A percentile compares a stretch with the other conserved stretches of the same genome.
Evolutionary conservation across 2,113 vertebrate species (phyloP).

Genomic region (Stictonetta naevosa): DNA sequence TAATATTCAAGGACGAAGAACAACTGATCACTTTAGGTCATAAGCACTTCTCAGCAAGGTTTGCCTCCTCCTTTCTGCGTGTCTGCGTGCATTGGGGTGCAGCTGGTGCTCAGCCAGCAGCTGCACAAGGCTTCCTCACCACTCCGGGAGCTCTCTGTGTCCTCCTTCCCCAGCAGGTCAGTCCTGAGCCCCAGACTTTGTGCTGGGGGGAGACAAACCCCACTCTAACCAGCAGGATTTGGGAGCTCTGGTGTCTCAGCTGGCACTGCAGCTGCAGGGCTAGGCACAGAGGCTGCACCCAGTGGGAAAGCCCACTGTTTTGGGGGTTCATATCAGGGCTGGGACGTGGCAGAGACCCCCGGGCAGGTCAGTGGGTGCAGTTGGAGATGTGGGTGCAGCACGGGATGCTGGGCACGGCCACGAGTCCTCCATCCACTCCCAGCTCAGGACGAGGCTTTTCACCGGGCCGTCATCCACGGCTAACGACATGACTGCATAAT

Average conservation of each 20-base stretch:
- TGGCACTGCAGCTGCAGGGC: neutral
- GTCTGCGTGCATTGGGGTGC: neutral
- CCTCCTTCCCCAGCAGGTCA: neutral
- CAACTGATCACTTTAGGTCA: neutral
- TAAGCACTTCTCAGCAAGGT: neutral
- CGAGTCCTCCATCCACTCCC: fast-evolving
- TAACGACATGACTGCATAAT: neutral
- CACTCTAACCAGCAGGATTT: neutral
- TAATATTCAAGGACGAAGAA: neutral
- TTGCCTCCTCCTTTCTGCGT: fast-evolving
- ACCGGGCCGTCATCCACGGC: neutral
- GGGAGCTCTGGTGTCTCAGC: neutral
- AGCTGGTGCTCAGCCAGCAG: neutral
- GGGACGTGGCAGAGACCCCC: neutral
- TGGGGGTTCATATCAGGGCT: neutral
- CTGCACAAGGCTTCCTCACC: neutral
- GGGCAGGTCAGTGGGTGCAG: neutral
- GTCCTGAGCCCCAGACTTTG: neutral
- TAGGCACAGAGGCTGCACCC: too few relatives aligned
- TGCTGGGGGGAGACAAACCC: neutral
- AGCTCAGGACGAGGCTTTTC: neutral
- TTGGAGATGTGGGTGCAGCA: neutral
- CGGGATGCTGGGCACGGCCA: fast-evolving
- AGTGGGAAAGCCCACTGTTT: too few relatives aligned
- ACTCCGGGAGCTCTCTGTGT: neutral